Base-by-base conservation (phyloP, 2,888 invertebrate genomes). In the Pediacus dermestoides region DNA sequence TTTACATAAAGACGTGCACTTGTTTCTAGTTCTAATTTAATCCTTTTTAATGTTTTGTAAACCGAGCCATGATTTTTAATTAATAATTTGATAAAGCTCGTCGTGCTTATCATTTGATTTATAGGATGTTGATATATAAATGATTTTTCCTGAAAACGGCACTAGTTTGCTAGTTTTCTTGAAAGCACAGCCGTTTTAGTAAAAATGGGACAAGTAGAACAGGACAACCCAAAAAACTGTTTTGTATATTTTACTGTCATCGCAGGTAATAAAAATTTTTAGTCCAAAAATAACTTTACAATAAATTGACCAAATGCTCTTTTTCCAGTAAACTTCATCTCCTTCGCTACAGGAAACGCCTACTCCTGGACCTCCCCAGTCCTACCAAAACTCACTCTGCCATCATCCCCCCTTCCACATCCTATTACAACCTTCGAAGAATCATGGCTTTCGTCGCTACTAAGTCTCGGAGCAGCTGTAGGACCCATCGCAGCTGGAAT, bases 401-500 rank as follows among this genome's bases (percentile, higher is more conserved):
- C 18, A 3, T 1, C 34, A 3, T 46, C 42, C 23, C 48, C 48
- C 2, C 21, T 48, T 4, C 36, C 36, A 14, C 30, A 23, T 23
- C 16, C 37, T 2, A 28, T 39, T 3, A 43, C 41, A 6, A 23
- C 40, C 10, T 12, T 35, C 2, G 48, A 54, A 25, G 46, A 42
- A 15, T 52, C 56, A 6, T 46, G 40, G 40, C 37, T 56, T 4
- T 45, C 44, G 1, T 46, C 50, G 1, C 23, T 54, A 1, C 11
- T 44, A 1, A 40, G 35, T 18, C 30, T 56, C 11, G 50, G 54
- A 2, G 49, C 48, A 3, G 30, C 42, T 1, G 22, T 42, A n/a
- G 49, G 45, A 10, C 48, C 53, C 3, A 15, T 50, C 4, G 10
- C 48, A 1, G 45, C 46, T 7, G 50, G 46, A 1, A 31, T 36